These are phyloP conservation scores for Notamacropus eugenii DNA, from an alignment of 2,797 vertebrate genomes.

Conservation along the genomic window DNA sequence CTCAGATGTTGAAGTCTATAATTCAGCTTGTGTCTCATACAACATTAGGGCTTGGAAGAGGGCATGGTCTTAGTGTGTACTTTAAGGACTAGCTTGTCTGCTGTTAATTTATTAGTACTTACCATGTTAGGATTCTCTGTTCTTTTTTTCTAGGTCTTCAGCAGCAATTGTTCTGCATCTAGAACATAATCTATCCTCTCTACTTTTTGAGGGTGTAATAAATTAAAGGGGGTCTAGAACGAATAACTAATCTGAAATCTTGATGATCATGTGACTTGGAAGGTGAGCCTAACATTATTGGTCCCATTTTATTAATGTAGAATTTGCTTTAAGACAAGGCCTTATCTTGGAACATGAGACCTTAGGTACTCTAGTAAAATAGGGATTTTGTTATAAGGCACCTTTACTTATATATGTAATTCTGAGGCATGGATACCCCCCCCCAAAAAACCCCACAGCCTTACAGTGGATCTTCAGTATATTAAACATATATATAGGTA, in stretches of 20 bases:
- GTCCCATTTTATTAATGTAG: background rate
- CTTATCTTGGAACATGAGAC: background rate
- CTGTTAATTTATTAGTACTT: background rate
- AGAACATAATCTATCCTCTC: background rate
- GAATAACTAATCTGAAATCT: background rate
- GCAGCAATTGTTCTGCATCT: background rate
- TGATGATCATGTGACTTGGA: background rate
- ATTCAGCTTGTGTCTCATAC: background rate
- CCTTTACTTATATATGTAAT: background rate
- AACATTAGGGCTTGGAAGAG: background rate
- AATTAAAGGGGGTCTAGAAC: background rate
- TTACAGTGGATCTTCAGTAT: background rate
- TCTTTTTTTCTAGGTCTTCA: background rate
- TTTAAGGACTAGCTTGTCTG: background rate
- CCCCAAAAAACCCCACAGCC: background rate
- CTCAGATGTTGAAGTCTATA: background rate
- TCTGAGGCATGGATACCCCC: background rate
- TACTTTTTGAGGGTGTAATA: background rate
- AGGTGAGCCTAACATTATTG: background rate
- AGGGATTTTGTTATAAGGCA: background rate
- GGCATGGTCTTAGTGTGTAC: background rate
- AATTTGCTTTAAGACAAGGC: background rate
- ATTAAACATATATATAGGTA: background rate
- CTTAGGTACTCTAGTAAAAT: background rate
- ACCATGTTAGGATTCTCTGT: background rate